A percentile compares a stretch with the other conserved stretches of the same genome.
These are phyloP conservation scores for Petrocephalus sullivani DNA, from an alignment of 2,797 vertebrate genomes.

Conservation along the genomic window DNA sequence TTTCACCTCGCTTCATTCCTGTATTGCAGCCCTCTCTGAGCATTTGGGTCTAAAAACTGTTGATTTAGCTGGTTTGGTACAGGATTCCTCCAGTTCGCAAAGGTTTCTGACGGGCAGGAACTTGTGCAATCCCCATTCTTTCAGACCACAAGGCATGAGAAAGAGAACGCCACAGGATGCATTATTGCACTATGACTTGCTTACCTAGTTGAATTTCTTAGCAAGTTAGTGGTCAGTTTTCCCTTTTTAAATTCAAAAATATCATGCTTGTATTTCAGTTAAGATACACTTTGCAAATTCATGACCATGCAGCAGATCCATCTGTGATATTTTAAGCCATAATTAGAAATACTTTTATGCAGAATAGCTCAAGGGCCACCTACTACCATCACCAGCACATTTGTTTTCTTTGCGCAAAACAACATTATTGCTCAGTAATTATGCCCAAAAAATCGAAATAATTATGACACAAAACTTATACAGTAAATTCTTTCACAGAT, in stretches of 20 bases:
- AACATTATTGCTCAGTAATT: conserved; percentile 10
- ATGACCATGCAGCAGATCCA: not conserved
- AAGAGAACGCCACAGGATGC: not conserved
- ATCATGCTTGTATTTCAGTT: not conserved
- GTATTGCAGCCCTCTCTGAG: not conserved
- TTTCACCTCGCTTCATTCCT: not conserved
- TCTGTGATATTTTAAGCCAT: not conserved
- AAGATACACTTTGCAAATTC: not conserved
- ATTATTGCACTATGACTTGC: not conserved
- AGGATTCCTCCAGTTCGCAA: not conserved
- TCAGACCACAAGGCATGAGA: not conserved
- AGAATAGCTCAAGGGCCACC: no score
- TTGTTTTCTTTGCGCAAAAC: not conserved
- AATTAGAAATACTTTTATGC: not conserved
- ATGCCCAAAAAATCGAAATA: conserved; percentile 23
- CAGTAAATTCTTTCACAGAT: conserved; percentile 21
- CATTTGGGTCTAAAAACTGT: not conserved
- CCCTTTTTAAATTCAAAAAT: not conserved
- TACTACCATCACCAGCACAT: not conserved
- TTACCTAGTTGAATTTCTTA: not conserved
- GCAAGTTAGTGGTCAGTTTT: not conserved
- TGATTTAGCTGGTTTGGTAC: not conserved
- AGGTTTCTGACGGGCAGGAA: not conserved
- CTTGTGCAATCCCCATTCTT: not conserved
- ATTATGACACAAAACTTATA: conserved; percentile 26